Evolutionary conservation across 2,113 vertebrate species (phyloP).

Genomic region (Zeus faber): DNA sequence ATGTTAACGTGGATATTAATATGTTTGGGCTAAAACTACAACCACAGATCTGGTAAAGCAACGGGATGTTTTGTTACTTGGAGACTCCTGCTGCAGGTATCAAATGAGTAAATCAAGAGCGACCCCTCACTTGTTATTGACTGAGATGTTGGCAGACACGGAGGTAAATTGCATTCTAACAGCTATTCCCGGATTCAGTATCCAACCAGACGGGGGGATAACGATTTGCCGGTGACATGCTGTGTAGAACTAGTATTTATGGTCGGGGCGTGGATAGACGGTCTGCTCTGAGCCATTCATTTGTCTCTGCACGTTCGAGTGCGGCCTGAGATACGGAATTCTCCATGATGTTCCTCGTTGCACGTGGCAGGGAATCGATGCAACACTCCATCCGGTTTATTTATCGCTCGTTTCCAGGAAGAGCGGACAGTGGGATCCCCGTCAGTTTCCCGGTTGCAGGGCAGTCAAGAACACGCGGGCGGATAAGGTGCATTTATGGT

Average conservation of each 20-base stretch:
- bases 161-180: conserved; percentile 62
- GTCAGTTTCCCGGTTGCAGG: conserved; percentile 65
- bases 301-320: conserved; percentile 35
- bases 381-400: conserved; percentile 54
- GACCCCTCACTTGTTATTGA: conserved; percentile 14
- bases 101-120: neutral
- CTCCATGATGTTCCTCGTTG: conserved; percentile 40
- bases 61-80: neutral
- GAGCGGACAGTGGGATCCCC: conserved; percentile 51
- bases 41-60: neutral
- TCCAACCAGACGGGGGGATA: conserved; percentile 43
- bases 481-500: conserved; percentile 30
- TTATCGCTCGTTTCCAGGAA: conserved; percentile 74
- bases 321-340: neutral
- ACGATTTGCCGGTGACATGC: conserved; percentile 58
- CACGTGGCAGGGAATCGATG: conserved; percentile 65
- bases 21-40: too few relatives aligned
- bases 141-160: conserved; percentile 19
- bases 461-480: conserved; percentile 45
- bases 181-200: conserved; percentile 30
- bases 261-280: conserved; percentile 25
- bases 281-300: conserved; percentile 33
- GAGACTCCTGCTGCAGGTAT: neutral
- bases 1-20: neutral
- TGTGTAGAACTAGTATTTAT: conserved; percentile 62